A percentile compares a stretch with the other conserved stretches of the same genome.
Conservation (phyloP, 2,888 invertebrate species). For the Drosophila testacea region DNA sequence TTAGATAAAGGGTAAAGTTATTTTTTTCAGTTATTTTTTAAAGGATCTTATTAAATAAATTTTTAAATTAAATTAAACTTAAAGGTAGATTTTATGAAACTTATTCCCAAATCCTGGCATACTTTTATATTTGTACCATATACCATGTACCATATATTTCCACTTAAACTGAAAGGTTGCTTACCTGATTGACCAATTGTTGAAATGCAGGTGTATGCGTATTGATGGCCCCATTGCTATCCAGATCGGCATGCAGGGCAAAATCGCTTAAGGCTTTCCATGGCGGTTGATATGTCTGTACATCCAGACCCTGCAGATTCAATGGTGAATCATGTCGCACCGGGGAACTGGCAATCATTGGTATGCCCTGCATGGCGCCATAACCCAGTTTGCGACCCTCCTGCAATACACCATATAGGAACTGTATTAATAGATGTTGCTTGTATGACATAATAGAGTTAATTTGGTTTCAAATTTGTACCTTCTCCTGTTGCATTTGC, state of each 20-base stretch:
- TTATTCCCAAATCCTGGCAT: neutral
- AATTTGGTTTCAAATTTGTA: constrained; percentile 84
- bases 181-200: constrained; percentile 97
- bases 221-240: constrained; percentile 90
- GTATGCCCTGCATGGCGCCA: constrained; percentile 98
- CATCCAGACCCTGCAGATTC: constrained; percentile 94
- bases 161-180: neutral
- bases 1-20: no score
- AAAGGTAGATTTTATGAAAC: no score
- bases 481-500: constrained; percentile 99
- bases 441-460: neutral
- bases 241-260: constrained; percentile 97
- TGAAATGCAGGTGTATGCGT: constrained; percentile 96
- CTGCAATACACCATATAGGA: constrained; percentile 86
- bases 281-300: constrained; percentile 96
- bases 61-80: no score
- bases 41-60: no score
- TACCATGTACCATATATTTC: neutral
- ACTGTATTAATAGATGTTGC: neutral
- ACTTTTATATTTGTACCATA: neutral
- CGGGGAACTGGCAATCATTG: constrained; percentile 98
- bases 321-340: constrained; percentile 95
- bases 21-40: no score
- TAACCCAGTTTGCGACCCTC: constrained; percentile 97
- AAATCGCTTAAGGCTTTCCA: constrained; percentile 99